Percentiles rank a stretch among this genome's conserved stretches.
phyloP scores from a whole-genome alignment of 1,140 invertebrate species.

The Bombus fervidus region DNA sequence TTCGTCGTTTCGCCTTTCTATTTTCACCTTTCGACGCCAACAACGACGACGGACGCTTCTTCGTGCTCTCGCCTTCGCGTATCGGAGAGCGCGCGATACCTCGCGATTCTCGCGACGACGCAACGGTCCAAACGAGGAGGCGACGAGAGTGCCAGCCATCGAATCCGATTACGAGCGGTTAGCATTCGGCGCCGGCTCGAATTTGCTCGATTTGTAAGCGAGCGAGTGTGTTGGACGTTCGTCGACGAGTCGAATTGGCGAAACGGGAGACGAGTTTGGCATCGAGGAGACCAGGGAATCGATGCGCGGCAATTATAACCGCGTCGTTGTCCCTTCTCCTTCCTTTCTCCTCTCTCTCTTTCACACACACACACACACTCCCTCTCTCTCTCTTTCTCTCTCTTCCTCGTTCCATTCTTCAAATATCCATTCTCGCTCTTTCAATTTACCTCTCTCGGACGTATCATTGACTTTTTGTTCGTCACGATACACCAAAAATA shows the following conservation, averaged over 20 bases:
- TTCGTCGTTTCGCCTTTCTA: not conserved
- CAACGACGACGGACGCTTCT: no score
- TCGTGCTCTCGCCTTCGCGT: no score
- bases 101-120: not conserved
- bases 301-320: constrained; percentile 26
- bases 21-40: not conserved
- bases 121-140: not conserved
- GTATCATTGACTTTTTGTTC: not conserved
- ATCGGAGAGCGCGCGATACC: not conserved
- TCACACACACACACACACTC: no score
- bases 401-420: not conserved
- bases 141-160: not conserved
- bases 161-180: constrained; percentile 7
- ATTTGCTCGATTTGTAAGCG: constrained; percentile 16
- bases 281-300: constrained; percentile 18
- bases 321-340: not conserved
- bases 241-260: constrained; percentile 7
- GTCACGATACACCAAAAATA: not conserved
- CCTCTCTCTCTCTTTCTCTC: not conserved
- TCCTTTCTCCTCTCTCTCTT: not conserved
- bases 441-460: not conserved
- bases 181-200: constrained; percentile 4
- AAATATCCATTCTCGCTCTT: not conserved
- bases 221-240: constrained; percentile 12
- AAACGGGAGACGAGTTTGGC: constrained; percentile 19